Conservation (phyloP, 2,113 vertebrate genomes). For the Rousettus leschenaultii region DNA sequence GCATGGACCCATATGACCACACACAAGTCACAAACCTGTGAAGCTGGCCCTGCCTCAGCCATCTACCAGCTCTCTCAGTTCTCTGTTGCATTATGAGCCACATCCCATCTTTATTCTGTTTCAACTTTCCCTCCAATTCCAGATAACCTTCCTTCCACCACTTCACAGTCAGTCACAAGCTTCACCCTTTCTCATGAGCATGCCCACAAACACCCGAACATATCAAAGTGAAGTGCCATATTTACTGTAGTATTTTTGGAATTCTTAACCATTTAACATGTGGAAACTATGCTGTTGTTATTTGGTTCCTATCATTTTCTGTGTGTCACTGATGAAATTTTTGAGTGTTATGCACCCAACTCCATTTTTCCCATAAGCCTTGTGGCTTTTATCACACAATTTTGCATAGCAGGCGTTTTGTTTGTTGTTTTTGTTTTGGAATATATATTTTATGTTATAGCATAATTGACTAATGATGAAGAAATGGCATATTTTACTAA, state of each 20-base stretch:
- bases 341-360: not conserved
- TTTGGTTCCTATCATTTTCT: not conserved
- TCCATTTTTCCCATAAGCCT: not conserved
- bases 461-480: not conserved
- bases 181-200: not conserved
- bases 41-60: no score
- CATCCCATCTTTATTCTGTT: rapidly evolving
- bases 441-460: not conserved
- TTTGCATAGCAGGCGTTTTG: not conserved
- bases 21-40: rapidly evolving
- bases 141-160: not conserved
- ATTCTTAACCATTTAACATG: not conserved
- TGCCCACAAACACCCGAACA: not conserved
- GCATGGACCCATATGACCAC: rapidly evolving
- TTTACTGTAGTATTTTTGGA: not conserved
- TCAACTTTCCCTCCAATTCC: not conserved
- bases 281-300: not conserved
- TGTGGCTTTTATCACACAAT: not conserved
- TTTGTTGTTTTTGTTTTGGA: not conserved
- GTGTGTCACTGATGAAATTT: not conserved
- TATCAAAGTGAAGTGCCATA: not conserved
- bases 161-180: not conserved
- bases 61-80: not conserved
- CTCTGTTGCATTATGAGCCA: rapidly evolving
- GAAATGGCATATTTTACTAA: not conserved